Conservation (phyloP, 1,140 invertebrate genomes). For the Pseudomyrmex concolor region DNA sequence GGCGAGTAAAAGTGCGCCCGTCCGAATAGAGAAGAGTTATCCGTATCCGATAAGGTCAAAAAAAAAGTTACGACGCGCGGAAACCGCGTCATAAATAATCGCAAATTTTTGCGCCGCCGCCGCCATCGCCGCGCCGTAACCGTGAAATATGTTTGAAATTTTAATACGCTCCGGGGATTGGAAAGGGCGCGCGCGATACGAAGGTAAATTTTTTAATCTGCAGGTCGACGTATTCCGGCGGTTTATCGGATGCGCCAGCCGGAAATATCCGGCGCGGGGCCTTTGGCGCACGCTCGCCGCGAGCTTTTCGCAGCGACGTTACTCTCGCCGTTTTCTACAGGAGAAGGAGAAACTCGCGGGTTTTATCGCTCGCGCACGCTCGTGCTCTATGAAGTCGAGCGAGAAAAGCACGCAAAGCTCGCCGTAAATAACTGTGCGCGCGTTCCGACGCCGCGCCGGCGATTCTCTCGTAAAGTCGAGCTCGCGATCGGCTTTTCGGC, state of each 20-base stretch:
- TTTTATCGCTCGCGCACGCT: conserved; percentile 57
- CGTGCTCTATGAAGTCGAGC: conserved; percentile 38
- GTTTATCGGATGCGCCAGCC: conserved; percentile 60
- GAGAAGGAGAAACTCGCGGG: conserved; percentile 22
- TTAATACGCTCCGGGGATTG: conserved; percentile 49
- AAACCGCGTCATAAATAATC: conserved; percentile 67
- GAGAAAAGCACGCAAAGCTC: conserved; percentile 63
- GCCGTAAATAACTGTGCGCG: conserved; percentile 67
- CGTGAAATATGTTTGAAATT: conserved; percentile 54
- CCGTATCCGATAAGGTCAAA: conserved; percentile 52
- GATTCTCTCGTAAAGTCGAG: conserved; percentile 4
- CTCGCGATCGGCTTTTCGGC: conserved; percentile 59
- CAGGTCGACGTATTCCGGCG: conserved; percentile 48
- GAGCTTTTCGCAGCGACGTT: conserved; percentile 6
- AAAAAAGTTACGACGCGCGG: conserved; percentile 48
- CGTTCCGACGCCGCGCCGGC: conserved; percentile 23
- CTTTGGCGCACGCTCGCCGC: conserved; percentile 21
- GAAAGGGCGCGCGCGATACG: conserved; percentile 39
- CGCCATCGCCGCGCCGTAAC: conserved; percentile 27
- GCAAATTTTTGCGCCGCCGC: conserved; percentile 54
- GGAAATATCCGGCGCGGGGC: conserved; percentile 30
- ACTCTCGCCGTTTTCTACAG: neutral
- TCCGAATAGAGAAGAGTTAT: conserved; percentile 46
- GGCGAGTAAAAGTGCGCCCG: conserved; percentile 31
- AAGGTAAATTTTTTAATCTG: conserved; percentile 65